phyloP scores from a whole-genome alignment of 2,888 invertebrate genomes.

The Auanema sp. region DNA sequence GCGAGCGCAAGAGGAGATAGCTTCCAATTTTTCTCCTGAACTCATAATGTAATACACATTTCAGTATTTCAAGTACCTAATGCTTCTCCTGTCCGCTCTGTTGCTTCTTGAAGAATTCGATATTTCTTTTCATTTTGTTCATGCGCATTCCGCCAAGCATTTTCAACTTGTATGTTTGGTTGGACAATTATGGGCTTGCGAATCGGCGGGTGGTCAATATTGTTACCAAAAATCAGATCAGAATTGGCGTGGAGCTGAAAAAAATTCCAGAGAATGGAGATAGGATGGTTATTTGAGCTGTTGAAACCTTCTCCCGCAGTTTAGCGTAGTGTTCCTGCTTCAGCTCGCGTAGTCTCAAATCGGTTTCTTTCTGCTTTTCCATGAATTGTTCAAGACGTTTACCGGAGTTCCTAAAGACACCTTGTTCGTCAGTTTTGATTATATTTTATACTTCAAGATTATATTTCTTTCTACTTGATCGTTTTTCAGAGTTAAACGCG shows the following conservation, averaged over 20 bases:
- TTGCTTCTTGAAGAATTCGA: conserved; percentile 35
- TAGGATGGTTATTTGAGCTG: too few species aligned
- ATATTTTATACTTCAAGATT: conserved; percentile 19
- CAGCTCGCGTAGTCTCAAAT: conserved; percentile 12
- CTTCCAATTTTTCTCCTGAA: conserved; percentile 5
- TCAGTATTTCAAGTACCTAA: neutral
- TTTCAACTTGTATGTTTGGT: conserved; percentile 29
- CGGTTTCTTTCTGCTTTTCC: conserved; percentile 37
- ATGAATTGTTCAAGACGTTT: conserved; percentile 49
- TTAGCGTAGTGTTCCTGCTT: conserved; percentile 18
- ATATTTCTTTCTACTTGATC: conserved; percentile 46
- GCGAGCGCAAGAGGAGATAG: conserved; percentile 25
- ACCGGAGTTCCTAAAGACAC: conserved; percentile 37
- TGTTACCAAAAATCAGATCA: conserved; percentile 25
- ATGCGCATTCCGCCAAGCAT: conserved; percentile 45
- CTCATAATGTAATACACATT: neutral
- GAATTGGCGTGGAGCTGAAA: conserved; percentile 35
- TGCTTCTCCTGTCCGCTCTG: conserved; percentile 7
- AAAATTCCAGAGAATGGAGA: neutral
- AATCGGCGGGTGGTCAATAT: conserved; percentile 4
- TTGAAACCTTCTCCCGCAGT: conserved; percentile 26
- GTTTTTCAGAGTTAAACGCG: conserved; percentile 31
- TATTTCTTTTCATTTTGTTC: conserved; percentile 45
- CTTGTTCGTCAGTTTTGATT: neutral
- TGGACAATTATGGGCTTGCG: conserved; percentile 20